phyloP scores from a whole-genome alignment of 2,888 invertebrate genomes.

The Xanthia togata region DNA sequence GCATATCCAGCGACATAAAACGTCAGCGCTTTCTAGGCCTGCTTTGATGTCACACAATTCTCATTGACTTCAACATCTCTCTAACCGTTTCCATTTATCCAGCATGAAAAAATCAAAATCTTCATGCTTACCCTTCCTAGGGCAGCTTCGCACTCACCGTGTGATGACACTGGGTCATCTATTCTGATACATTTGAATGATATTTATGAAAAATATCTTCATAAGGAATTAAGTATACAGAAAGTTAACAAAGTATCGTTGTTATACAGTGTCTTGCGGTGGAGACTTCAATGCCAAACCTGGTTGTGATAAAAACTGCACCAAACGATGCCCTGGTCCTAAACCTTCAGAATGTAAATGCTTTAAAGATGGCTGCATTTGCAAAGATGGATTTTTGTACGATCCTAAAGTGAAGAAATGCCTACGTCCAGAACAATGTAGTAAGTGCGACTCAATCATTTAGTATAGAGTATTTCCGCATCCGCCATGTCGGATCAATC shows the following conservation, averaged over 20 bases:
- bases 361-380: slow-evolving; percentile 60
- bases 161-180: background rate
- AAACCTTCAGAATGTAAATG: slow-evolving; percentile 39
- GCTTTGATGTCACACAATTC: background rate
- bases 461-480: background rate
- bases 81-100: background rate
- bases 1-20: background rate
- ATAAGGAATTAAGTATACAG: background rate
- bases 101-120: background rate
- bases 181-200: background rate
- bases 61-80: background rate
- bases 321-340: slow-evolving; percentile 37
- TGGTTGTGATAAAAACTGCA: slow-evolving; percentile 44
- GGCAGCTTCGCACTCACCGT: too few relatives aligned
- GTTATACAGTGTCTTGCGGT: slow-evolving; percentile 38
- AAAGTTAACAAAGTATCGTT: background rate
- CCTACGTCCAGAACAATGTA: slow-evolving; percentile 59
- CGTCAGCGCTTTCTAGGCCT: background rate
- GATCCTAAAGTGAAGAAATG: slow-evolving; percentile 63
- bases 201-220: too few relatives aligned
- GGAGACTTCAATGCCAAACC: slow-evolving; percentile 52
- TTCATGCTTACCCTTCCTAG: too few relatives aligned
- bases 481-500: background rate
- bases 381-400: slow-evolving; percentile 62
- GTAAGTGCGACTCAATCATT: slow-evolving; percentile 51